Evolutionary conservation across 2,888 invertebrate genomes (phyloP).

Genomic region (Chrysopilus asiliformis): DNA sequence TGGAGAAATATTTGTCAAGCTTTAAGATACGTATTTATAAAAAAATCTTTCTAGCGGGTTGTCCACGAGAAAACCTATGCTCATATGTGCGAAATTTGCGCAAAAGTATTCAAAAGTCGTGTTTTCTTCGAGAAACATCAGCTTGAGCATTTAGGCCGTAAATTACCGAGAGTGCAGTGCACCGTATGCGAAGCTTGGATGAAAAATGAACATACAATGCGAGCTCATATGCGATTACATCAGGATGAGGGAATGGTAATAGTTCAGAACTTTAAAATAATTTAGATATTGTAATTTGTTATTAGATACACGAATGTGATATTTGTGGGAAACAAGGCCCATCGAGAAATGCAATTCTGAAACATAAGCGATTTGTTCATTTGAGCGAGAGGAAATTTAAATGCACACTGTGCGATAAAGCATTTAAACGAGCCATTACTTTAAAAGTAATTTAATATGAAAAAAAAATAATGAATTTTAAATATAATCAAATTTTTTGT

Average conservation of each 20-base stretch:
- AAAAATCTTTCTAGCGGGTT: too few species aligned
- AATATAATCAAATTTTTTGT: slow-evolving; percentile 2
- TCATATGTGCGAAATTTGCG: slow-evolving; percentile 19
- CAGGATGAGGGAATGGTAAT: slow-evolving; percentile 8
- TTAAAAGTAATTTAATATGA: slow-evolving; percentile 12
- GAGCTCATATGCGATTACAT: slow-evolving; percentile 17
- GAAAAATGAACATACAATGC: slow-evolving; percentile 19
- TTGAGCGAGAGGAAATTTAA: slow-evolving; percentile 16
- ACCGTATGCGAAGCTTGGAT: slow-evolving; percentile 18
- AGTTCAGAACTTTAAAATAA: too few species aligned
- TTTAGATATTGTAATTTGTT: neutral
- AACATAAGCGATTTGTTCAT: slow-evolving; percentile 20
- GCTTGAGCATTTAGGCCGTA: slow-evolving; percentile 16
- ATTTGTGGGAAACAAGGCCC: slow-evolving; percentile 19
- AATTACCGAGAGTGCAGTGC: slow-evolving; percentile 17
- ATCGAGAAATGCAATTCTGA: slow-evolving; percentile 17
- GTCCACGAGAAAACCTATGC: slow-evolving; percentile 17
- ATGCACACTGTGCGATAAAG: slow-evolving; percentile 18
- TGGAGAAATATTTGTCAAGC: too few species aligned
- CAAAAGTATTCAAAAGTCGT: slow-evolving; percentile 16
- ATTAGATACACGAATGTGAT: slow-evolving; percentile 16
- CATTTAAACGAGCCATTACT: slow-evolving; percentile 18
- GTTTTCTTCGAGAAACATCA: slow-evolving; percentile 19
- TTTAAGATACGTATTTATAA: too few species aligned
- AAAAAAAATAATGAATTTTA: neutral